phyloP scores from a whole-genome alignment of 64 coral and sea anemone species.

The Platygyra sinensis region DNA sequence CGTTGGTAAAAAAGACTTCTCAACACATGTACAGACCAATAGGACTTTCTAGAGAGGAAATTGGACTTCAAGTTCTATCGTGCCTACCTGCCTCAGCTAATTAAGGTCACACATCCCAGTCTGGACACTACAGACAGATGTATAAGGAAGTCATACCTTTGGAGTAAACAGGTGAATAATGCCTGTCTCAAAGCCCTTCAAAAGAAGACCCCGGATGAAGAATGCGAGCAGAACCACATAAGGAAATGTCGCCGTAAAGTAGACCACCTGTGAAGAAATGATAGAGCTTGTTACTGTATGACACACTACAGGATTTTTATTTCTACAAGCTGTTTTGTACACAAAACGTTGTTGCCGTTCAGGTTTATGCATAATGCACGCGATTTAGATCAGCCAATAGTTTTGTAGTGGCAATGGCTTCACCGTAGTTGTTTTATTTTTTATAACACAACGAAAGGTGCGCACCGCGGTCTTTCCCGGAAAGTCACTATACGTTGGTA shows the following conservation, averaged over 20 bases:
- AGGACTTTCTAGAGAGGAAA: too few species aligned
- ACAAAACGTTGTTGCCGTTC: too few species aligned
- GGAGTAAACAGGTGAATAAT: constrained; percentile 81
- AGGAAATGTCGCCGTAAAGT: constrained; percentile 90
- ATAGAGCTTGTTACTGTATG: background rate
- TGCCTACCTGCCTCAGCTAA: background rate
- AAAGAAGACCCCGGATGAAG: constrained; percentile 75
- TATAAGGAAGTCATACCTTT: constrained; percentile 54
- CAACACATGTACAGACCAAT: too few species aligned
- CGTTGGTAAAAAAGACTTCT: too few species aligned
- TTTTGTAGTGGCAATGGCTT: too few species aligned
- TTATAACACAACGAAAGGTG: too few species aligned
- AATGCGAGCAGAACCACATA: constrained; percentile 82
- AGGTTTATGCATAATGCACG: too few species aligned
- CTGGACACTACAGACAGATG: background rate
- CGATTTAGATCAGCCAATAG: too few species aligned
- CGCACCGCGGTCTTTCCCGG: too few species aligned
- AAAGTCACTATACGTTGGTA: too few species aligned
- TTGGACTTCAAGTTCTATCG: background rate
- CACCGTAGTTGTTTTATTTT: too few species aligned
- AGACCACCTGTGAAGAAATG: constrained; percentile 56
- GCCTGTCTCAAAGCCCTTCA: constrained; percentile 74
- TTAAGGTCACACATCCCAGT: too few species aligned
- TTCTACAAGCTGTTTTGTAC: background rate
- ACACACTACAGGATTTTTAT: background rate